Evolutionary conservation across 2,113 vertebrate species (phyloP), one percentile per base, ranked within the genome.

Genomic region (Sturnus vulgaris): DNA sequence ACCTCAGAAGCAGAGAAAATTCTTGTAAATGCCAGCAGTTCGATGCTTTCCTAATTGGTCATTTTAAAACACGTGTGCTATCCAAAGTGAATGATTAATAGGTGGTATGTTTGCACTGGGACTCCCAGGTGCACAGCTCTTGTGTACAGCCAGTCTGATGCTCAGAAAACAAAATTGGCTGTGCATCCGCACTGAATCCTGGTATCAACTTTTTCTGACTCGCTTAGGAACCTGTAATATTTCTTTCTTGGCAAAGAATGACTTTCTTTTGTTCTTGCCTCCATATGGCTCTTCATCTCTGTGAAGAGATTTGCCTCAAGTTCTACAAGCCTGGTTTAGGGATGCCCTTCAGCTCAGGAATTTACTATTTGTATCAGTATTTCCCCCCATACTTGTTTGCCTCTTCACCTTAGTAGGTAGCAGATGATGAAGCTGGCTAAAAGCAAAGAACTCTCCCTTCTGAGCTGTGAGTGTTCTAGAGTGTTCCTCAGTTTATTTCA

Each of bases 401-500:
- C 7, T 68, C 19, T 78, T 37, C 7, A 25, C 12, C 8, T 81
- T 53, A 24, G 19, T 49, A 46, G 28, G 57, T 28, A 46, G 23
- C 13, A 39, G 49, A 11, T 11, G 61, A 17, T 73, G 81, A 91
- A 89, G 6, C 21, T 49, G 56, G 5, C 15, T 60, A 7, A 47
- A 56, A 65, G 31, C 46, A 20, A 50, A 80, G 33, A 79, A 35
- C 23, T 42, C 17, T 23, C 5, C 2, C 5, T 79, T 64, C 18
- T 11, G 23, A 59, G 6, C 25, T 0, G 0, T 20, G 17, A 50
- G 13, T 37, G 4, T 64, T 71, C 37, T 56, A 17, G n/a, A 44
- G 11, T 33, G 6, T 66, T 75, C 21, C 49, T 85, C 35, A 33
- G 23, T 79, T 87, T 44, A 30, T 63, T 76, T 73, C 30, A 64